Conservation (phyloP, 2,797 vertebrate species). For the Aldrovandia affinis region DNA sequence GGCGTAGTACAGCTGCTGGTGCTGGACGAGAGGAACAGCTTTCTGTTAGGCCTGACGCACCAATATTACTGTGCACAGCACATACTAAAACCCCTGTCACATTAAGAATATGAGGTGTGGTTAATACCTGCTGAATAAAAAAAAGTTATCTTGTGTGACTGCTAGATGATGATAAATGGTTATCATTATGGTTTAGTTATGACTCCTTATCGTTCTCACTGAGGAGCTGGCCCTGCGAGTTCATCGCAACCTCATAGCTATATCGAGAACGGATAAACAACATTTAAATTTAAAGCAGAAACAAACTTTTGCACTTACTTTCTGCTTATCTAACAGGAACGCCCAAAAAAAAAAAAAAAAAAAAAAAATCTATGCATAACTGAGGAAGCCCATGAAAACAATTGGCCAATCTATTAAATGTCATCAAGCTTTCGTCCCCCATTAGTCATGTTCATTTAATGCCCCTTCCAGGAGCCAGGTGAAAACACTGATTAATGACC, state of each 20-base stretch:
- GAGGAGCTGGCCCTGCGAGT: not conserved
- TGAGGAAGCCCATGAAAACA: not conserved
- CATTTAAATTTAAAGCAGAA: not conserved
- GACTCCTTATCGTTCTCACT: not conserved
- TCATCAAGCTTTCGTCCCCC: not conserved
- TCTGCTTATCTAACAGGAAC: not conserved
- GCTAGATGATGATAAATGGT: too few species aligned
- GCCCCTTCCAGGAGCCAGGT: not conserved
- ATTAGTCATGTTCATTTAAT: not conserved
- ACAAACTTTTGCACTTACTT: not conserved
- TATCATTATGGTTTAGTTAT: not conserved
- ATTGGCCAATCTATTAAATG: not conserved
- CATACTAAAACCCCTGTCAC: not conserved
- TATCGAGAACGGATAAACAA: not conserved
- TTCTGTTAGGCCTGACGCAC: not conserved
- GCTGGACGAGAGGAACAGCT: constrained; percentile 48
- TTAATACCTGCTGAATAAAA: not conserved
- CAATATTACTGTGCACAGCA: not conserved
- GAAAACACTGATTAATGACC: constrained; percentile 13
- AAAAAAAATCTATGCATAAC: not conserved
- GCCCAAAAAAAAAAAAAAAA: not conserved
- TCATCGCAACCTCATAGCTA: not conserved
- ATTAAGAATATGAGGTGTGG: not conserved
- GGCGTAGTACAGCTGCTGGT: constrained; percentile 85
- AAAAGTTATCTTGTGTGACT: too few species aligned